Evolutionary conservation across 2,113 vertebrate species (phyloP).

Genomic region (Coreoperca whiteheadi): DNA sequence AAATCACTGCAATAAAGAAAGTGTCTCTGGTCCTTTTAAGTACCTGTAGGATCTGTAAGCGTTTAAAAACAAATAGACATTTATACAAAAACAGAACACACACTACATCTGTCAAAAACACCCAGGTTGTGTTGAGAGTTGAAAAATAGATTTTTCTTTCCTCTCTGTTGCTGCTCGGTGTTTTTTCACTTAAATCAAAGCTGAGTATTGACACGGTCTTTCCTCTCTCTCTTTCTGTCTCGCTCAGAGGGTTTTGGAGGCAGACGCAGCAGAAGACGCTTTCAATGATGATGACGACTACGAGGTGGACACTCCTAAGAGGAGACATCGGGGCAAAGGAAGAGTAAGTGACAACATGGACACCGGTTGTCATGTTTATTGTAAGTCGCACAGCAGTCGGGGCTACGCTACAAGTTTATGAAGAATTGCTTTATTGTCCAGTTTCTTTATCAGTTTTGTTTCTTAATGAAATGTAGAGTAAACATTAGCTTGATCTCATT

Average conservation of each 20-base stretch:
- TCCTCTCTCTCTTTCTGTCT: background rate
- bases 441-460: background rate
- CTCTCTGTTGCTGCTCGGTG: background rate
- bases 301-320: slow-evolving; percentile 96
- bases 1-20: background rate
- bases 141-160: background rate
- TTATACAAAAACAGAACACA: background rate
- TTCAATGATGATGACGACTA: slow-evolving; percentile 95
- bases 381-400: background rate
- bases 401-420: background rate
- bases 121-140: background rate
- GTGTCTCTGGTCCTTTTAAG: background rate
- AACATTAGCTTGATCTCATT: background rate
- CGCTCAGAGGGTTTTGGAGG: slow-evolving; percentile 94
- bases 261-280: slow-evolving; percentile 96
- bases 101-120: background rate
- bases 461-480: background rate
- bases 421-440: background rate
- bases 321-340: slow-evolving; percentile 96
- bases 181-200: background rate
- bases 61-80: background rate
- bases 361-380: background rate
- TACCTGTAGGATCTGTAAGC: background rate
- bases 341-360: slow-evolving; percentile 85
- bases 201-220: background rate